phyloP scores from a whole-genome alignment of 2,888 invertebrate species.

The Caenorhabditis wallacei region DNA sequence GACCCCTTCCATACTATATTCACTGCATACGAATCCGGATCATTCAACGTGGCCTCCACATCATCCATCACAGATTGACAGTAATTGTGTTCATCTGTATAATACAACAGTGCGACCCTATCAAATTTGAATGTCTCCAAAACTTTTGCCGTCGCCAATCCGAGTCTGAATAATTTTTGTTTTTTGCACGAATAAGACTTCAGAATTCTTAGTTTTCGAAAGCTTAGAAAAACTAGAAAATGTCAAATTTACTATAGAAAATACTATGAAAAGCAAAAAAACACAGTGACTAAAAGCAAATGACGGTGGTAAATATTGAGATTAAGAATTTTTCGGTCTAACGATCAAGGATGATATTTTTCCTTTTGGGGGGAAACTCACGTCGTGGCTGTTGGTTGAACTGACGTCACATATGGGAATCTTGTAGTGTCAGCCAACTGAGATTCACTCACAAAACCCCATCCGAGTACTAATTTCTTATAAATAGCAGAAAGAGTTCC shows the following conservation, averaged over 20 bases:
- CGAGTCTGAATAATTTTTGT: conserved; percentile 18
- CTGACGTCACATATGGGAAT: conserved; percentile 61
- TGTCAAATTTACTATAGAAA: not conserved
- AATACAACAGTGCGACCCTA: conserved; percentile 43
- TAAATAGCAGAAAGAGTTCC: conserved; percentile 62
- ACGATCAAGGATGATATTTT: conserved; percentile 4
- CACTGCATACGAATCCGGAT: conserved; percentile 23
- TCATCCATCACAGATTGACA: conserved; percentile 30
- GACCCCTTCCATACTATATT: conserved; percentile 27
- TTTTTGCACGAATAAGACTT: not conserved
- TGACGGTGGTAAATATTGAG: not conserved
- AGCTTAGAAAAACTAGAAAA: not conserved
- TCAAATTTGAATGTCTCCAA: conserved; percentile 51
- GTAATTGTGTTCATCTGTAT: conserved; percentile 33
- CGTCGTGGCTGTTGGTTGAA: conserved; percentile 58
- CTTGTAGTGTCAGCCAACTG: conserved; percentile 47
- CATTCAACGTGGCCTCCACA: conserved; percentile 20
- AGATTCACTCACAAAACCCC: conserved; percentile 64
- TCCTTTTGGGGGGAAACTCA: not conserved
- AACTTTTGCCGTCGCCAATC: conserved; percentile 28
- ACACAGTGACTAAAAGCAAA: conserved; percentile 1
- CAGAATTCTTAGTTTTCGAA: conserved; percentile 1
- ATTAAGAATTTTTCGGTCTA: not conserved
- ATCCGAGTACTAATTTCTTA: conserved; percentile 57
- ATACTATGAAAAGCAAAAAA: not conserved